Percentiles rank a stretch among this genome's conserved stretches.
phyloP scores from a whole-genome alignment of 2,113 vertebrate genomes.

The Dendropsophus ebraccatus region DNA sequence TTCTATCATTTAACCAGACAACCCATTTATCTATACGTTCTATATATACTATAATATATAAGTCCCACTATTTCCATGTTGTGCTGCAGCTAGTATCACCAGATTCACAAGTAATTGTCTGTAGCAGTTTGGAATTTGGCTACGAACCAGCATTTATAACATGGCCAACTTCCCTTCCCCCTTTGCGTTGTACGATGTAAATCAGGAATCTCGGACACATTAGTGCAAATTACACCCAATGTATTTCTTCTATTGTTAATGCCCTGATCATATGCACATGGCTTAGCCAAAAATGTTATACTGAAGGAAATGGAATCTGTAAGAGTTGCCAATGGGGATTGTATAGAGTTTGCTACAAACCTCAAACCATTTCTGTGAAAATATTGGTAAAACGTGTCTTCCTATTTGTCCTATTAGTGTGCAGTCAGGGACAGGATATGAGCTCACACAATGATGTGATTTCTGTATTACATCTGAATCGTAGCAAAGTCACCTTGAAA shows the following conservation, averaged over 20 bases:
- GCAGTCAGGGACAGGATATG: background rate
- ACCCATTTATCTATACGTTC: background rate
- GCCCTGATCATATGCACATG: background rate
- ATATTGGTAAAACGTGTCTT: background rate
- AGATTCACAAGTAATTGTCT: constrained; percentile 17
- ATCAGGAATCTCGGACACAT: constrained; percentile 11
- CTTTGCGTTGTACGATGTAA: background rate
- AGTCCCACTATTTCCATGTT: background rate
- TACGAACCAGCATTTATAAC: background rate
- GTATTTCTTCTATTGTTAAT: constrained; percentile 2
- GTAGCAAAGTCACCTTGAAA: constrained; percentile 22
- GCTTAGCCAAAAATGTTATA: background rate
- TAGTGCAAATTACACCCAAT: constrained; percentile 5
- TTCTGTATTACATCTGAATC: constrained; percentile 15
- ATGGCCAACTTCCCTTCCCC: background rate
- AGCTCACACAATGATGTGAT: constrained; percentile 13
- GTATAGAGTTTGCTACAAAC: background rate
- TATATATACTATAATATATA: background rate
- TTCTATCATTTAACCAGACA: background rate
- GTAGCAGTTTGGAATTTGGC: constrained; percentile 3
- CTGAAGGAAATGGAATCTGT: background rate
- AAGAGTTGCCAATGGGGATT: background rate
- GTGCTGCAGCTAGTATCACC: background rate
- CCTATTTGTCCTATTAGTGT: background rate
- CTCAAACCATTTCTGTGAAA: background rate